Base-by-base conservation (phyloP, 2,113 vertebrate genomes). In the Nyctereutes procyonoides region DNA sequence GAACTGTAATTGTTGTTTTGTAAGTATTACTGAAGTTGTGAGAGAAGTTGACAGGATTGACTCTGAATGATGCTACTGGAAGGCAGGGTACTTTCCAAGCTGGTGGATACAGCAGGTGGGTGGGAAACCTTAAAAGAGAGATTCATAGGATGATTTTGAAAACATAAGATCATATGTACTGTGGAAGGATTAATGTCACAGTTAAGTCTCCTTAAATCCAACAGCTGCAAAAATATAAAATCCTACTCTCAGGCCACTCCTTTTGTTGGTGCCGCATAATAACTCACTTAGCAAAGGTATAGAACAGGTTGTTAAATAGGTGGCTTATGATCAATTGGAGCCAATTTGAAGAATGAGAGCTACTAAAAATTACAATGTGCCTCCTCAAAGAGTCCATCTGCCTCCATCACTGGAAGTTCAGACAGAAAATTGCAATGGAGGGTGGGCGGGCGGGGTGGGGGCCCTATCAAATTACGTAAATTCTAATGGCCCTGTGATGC, bases 141-240 rank as follows among this genome's bases (percentile, higher is more conserved):
- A 58, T 28, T 69, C 35, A n/a, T 73, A 76, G 48, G 58, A 63
- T 65, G 32, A 58, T 58, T 83, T 87, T 76, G 65, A 91, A 95
- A 96, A 94, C 86, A 83, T 87, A 35, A 38, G 56, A 55, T 91
- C 94, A 82, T 58, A n/a, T 35, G 55, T 88, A 55, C 76, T 74
- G 0, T 62, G 58, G 56, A 48, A 56, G 55, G 55, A 95, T 96
- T 97, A 92, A 89, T 81, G 77, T 38, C 82, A 73, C 76, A 83
- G 94, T 77, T 89, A 90, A 58, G 48, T 80, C 60, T 88, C 60
- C 35, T 90, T 65, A 92, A 62, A 73, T 60, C 73, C 69, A 89
- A 73, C 83, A 92, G 90, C 90, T 96, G 79, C 6, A 24, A 82
- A 82, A 55, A 91, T 63, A 77, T 38, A 73, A 60, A 88, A 38